Base-by-base conservation (phyloP, 2,888 invertebrate genomes). In the Tanaodytes sp. region DNA sequence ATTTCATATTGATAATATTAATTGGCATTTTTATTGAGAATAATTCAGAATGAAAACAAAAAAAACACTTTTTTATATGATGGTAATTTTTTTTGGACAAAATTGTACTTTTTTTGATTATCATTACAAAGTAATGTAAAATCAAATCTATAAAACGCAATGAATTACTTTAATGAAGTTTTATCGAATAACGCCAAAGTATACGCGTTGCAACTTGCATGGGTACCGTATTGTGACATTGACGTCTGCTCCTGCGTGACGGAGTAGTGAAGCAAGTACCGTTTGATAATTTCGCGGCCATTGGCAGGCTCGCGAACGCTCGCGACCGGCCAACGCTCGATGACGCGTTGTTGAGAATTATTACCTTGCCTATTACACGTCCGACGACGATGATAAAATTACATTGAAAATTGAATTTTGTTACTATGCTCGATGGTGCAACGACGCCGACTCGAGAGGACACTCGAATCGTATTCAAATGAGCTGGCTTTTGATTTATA, bases 241-340 rank as follows among this genome's bases (percentile, higher is more conserved):
- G 66, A 66, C 69, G 66, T 63, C 55, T 72, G 73, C 70, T 64
- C 27, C 66, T 71, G 73, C 68, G 73, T 75, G 77, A 74, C 72
- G 72, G 68, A 68, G 63, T 66, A 72, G 67, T 72, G 55, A 68
- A 76, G 73, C 57, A 72, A 73, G 77, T 81, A 82, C 81, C 81
- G 81, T 81, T 82, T 71, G 74, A 77, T 77, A 79, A 80, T 81
- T 76, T 75, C 76, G 77, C 76, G 71, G 72, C 76, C 74, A 76
- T 74, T 58, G 61, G 69, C 72, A 62, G 67, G 42, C 55, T 39
- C 58, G 49, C 33, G 33, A 51, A 54, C 46, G 42, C 54, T 23
- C 40, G 57, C 62, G 52, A 51, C 45, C 67, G 62, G 61, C 61
- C 67, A 55, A 55, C 58, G 54, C 46, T 52, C 52, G 54, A 42